A percentile compares a stretch with the other conserved stretches of the same genome.
phyloP scores from a whole-genome alignment of 1,140 invertebrate genomes.

The Adoxophyes honmai region DNA sequence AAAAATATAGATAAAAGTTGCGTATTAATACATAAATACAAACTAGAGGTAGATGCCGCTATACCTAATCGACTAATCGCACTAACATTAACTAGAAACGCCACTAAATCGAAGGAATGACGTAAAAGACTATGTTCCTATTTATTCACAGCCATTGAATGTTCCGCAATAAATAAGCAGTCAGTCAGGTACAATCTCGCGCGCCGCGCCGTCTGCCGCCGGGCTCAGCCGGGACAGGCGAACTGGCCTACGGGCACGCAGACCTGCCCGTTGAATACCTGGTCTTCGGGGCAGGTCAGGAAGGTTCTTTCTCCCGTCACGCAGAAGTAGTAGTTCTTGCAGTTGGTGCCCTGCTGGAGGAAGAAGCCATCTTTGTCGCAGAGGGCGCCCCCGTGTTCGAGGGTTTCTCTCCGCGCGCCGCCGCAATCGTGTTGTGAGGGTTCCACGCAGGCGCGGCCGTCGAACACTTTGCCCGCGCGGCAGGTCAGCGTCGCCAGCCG shows the following conservation, averaged over 20 bases:
- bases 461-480: constrained; percentile 75
- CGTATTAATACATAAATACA: constrained; percentile 36
- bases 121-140: constrained; percentile 17
- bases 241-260: constrained; percentile 72
- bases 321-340: constrained; percentile 78
- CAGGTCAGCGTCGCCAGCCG: constrained; percentile 77
- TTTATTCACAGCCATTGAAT: constrained; percentile 40
- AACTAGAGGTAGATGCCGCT: neutral
- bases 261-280: constrained; percentile 77
- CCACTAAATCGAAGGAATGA: neutral
- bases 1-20: constrained; percentile 49
- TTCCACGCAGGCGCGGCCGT: constrained; percentile 75
- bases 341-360: constrained; percentile 72
- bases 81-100: no score
- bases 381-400: constrained; percentile 44
- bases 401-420: constrained; percentile 30
- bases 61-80: neutral
- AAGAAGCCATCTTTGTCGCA: constrained; percentile 77
- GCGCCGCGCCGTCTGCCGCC: neutral
- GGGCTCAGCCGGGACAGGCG: constrained; percentile 68
- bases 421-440: constrained; percentile 57
- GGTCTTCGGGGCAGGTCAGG: constrained; percentile 52
- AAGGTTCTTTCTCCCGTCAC: constrained; percentile 60
- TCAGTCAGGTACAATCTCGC: constrained; percentile 50
- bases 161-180: no score